Evolutionary conservation across 53 echinoderm and acorn worm species (phyloP).

Genomic region (Henricia sp.): DNA sequence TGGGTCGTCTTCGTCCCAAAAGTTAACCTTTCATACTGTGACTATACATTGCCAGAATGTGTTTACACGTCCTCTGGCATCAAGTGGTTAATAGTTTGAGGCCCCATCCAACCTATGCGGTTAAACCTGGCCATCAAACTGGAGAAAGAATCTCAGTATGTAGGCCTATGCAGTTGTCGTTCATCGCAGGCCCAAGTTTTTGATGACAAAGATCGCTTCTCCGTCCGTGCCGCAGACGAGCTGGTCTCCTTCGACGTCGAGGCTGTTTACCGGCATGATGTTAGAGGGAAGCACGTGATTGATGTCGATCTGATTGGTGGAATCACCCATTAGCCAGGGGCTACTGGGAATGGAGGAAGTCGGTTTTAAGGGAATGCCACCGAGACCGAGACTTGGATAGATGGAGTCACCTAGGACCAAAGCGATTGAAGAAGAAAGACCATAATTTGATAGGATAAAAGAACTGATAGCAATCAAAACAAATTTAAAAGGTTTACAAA

Average conservation of each 20-base stretch:
- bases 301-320: constrained; percentile 76
- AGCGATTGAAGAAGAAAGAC: too few species aligned
- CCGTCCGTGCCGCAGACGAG: constrained; percentile 96
- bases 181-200: constrained; percentile 58
- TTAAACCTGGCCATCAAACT: too few species aligned
- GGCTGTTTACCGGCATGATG: constrained; percentile 86
- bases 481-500: too few species aligned
- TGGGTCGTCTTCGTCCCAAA: neutral
- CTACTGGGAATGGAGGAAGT: constrained; percentile 47
- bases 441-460: too few species aligned
- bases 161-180: neutral
- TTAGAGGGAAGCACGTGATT: constrained; percentile 87
- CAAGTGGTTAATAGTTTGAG: too few species aligned
- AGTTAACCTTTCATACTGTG: neutral
- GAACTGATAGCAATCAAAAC: too few species aligned
- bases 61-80: neutral
- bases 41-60: neutral
- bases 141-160: too few species aligned
- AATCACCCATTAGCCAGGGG: constrained; percentile 82
- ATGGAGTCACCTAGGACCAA: constrained; percentile 19
- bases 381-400: constrained; percentile 51
- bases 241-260: constrained; percentile 84
- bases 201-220: constrained; percentile 83
- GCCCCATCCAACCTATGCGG: too few species aligned
- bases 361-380: constrained; percentile 45